phyloP scores from a whole-genome alignment of 2,888 invertebrate species.

The Calephelis perditalis region DNA sequence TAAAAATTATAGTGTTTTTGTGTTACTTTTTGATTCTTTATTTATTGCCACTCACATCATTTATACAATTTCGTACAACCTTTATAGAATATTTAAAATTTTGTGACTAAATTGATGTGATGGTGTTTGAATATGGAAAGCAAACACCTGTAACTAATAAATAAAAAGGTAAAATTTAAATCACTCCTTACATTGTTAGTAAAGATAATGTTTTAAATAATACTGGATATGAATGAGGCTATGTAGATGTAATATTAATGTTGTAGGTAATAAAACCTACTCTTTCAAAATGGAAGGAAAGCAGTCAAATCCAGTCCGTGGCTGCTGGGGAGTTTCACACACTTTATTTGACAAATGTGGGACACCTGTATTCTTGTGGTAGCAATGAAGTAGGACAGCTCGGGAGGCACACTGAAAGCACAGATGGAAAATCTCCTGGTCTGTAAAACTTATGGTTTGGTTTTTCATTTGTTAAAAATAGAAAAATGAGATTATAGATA shows the following conservation, averaged over 20 bases:
- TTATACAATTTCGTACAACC: no score
- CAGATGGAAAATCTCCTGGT: conserved; percentile 58
- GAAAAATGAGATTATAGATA: background rate
- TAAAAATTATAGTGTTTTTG: no score
- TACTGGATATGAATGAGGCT: background rate
- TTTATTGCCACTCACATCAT: no score
- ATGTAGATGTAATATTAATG: conserved; percentile 3
- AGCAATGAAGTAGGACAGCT: conserved; percentile 95
- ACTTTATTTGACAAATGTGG: conserved; percentile 85
- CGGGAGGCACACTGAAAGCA: conserved; percentile 76
- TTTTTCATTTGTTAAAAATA: background rate
- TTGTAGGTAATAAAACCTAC: conserved; percentile 81
- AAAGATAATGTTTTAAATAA: no score
- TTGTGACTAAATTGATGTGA: no score
- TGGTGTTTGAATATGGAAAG: no score
- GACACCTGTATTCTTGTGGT: conserved; percentile 93
- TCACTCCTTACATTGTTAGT: no score
- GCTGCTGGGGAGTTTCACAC: conserved; percentile 92
- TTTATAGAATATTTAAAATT: no score
- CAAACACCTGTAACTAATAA: no score
- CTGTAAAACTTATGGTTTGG: conserved; percentile 6
- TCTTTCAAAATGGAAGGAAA: conserved; percentile 79
- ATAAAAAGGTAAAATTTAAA: no score
- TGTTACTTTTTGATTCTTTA: no score
- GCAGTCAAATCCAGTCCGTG: conserved; percentile 70